Evolutionary conservation across 2,888 invertebrate genomes (phyloP).

Genomic region (Girardia tigrina): DNA sequence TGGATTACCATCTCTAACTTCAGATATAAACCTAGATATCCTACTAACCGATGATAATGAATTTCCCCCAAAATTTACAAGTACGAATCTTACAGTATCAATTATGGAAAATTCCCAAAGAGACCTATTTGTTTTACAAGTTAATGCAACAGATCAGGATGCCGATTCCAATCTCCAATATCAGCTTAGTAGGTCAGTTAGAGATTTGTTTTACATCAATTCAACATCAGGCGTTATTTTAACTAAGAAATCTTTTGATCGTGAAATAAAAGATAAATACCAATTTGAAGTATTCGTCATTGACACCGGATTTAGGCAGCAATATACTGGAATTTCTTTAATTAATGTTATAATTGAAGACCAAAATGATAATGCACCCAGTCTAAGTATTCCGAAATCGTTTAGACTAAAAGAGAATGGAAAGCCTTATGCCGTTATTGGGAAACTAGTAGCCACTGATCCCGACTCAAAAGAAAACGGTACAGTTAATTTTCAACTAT

Average conservation of each 20-base stretch:
- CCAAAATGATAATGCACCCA: conserved; percentile 34
- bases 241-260: conserved; percentile 28
- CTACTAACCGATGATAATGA: conserved; percentile 30
- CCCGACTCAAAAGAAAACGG: conserved; percentile 30
- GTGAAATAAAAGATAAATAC: conserved; percentile 24
- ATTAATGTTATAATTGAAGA: conserved; percentile 30
- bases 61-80: conserved; percentile 29
- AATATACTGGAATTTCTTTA: conserved; percentile 13
- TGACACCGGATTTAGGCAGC: conserved; percentile 1
- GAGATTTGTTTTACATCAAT: conserved; percentile 30
- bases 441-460: conserved; percentile 25
- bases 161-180: conserved; percentile 26
- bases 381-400: not conserved
- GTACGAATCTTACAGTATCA: not conserved
- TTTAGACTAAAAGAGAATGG: conserved; percentile 28
- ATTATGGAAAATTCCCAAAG: conserved; percentile 26
- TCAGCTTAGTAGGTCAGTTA: conserved; percentile 21
- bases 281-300: conserved; percentile 32
- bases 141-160: conserved; percentile 27
- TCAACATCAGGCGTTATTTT: conserved; percentile 29
- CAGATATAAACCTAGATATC: conserved; percentile 33
- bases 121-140: conserved; percentile 26
- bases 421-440: conserved; percentile 15
- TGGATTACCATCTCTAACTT: conserved; percentile 29
- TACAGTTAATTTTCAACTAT: conserved; percentile 25